Conservation (phyloP, 2,113 vertebrate genomes). For the cat (Felis catus) region DNA sequence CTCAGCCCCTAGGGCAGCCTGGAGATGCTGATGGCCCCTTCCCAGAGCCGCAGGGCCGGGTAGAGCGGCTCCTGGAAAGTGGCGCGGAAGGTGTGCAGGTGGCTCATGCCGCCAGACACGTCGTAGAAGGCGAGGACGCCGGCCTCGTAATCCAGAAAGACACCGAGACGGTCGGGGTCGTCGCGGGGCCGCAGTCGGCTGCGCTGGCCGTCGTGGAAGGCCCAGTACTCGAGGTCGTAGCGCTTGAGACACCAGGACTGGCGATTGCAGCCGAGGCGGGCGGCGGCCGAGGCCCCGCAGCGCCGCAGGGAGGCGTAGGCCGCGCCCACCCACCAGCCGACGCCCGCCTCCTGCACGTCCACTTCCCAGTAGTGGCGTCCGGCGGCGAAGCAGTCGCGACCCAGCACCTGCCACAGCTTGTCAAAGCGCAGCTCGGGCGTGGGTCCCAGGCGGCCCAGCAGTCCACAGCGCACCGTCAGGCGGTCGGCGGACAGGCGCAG, state of each 20-base stretch:
- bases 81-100: constrained; percentile 84
- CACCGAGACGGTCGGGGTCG: constrained; percentile 80
- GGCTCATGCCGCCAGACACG: constrained; percentile 79
- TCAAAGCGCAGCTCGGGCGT: constrained; percentile 76
- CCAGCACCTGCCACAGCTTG: constrained; percentile 85
- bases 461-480: constrained; percentile 75
- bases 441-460: constrained; percentile 75
- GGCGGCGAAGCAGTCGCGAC: constrained; percentile 82
- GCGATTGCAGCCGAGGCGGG: constrained; percentile 84
- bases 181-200: constrained; percentile 72
- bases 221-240: constrained; percentile 86
- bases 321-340: constrained; percentile 85
- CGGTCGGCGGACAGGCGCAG: constrained; percentile 80
- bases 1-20: constrained; percentile 75
- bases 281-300: constrained; percentile 78
- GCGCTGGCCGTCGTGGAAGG: constrained; percentile 86
- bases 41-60: constrained; percentile 86
- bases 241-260: constrained; percentile 87
- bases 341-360: constrained; percentile 82
- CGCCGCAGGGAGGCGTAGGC: constrained; percentile 83
- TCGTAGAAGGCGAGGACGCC: constrained; percentile 86
- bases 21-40: constrained; percentile 80
- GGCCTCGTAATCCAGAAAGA: constrained; percentile 87
- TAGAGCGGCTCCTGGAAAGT: constrained; percentile 84
- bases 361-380: constrained; percentile 88